Conservation (phyloP, 53 echinoderm and acorn worm species). For the Echinarachnius parma region DNA sequence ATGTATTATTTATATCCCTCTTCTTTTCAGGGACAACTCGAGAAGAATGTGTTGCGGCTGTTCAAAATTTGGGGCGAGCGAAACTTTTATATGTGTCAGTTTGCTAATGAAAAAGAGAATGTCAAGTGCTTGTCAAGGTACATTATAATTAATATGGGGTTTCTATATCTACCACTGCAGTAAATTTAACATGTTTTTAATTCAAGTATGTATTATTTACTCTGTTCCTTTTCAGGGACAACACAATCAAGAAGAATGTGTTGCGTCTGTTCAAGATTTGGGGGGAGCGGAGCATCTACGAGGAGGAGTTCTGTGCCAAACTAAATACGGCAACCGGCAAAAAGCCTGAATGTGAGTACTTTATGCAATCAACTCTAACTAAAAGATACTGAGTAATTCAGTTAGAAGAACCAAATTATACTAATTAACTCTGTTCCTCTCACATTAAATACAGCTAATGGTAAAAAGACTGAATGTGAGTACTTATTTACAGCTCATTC, state of each 20-base stretch:
- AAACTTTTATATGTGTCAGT: conserved; percentile 67
- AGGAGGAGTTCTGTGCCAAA: conserved; percentile 77
- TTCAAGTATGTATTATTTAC: background rate
- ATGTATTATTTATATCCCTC: background rate
- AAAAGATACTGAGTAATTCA: too few relatives aligned
- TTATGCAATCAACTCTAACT: too few relatives aligned
- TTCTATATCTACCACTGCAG: background rate
- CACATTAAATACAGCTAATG: too few relatives aligned
- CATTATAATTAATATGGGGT: too few relatives aligned
- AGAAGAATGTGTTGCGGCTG: conserved; percentile 78
- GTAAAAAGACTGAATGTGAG: too few relatives aligned
- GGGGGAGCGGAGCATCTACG: conserved; percentile 78
- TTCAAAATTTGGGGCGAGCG: conserved; percentile 95
- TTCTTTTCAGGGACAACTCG: conserved; percentile 48
- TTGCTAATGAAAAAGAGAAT: too few relatives aligned
- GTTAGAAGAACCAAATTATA: too few relatives aligned
- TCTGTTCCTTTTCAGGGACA: conserved; percentile 24
- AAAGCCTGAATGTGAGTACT: too few relatives aligned
- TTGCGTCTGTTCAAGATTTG: conserved; percentile 90
- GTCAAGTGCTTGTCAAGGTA: too few relatives aligned
- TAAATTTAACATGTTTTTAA: background rate
- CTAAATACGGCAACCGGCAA: conserved; percentile 71
- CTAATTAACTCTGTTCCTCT: too few relatives aligned
- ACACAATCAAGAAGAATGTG: conserved; percentile 76
- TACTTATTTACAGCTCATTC: too few relatives aligned